A percentile compares a stretch with the other conserved stretches of the same genome.
phyloP scores from a whole-genome alignment of 2,113 vertebrate genomes.

The Rhagologus leucostigma region DNA sequence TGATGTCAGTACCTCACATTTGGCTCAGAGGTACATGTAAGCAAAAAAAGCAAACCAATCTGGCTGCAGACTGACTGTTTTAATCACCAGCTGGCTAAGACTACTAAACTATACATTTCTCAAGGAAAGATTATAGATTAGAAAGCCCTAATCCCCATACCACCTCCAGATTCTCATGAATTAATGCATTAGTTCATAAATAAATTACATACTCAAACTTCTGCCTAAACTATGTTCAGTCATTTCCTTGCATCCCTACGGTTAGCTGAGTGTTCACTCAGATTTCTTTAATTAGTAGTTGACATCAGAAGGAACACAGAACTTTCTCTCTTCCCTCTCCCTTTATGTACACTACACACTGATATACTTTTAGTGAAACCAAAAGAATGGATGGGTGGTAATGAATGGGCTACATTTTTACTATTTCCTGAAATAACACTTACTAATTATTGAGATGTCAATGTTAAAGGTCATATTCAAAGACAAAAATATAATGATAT shows the following conservation, averaged over 20 bases:
- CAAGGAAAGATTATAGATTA: slow-evolving; percentile 52
- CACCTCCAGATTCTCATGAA: slow-evolving; percentile 71
- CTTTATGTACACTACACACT: background rate
- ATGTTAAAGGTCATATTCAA: background rate
- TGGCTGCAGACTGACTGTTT: slow-evolving; percentile 24
- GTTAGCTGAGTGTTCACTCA: slow-evolving; percentile 28
- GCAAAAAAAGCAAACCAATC: slow-evolving; percentile 3
- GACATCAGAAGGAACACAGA: background rate
- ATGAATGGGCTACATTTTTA: background rate
- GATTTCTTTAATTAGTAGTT: slow-evolving; percentile 51
- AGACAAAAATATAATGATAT: background rate
- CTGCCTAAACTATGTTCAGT: slow-evolving; percentile 33
- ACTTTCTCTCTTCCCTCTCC: background rate
- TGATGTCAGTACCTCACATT: background rate
- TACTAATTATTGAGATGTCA: background rate
- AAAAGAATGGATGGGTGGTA: background rate
- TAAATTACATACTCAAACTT: slow-evolving; percentile 61
- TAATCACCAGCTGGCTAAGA: slow-evolving; percentile 47
- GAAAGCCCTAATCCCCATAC: slow-evolving; percentile 52
- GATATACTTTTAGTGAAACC: background rate
- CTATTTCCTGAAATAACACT: background rate
- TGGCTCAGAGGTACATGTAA: slow-evolving; percentile 7
- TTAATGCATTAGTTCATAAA: slow-evolving; percentile 73
- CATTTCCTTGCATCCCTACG: slow-evolving; percentile 24
- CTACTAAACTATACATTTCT: slow-evolving; percentile 55